These are phyloP conservation scores for Falco rusticolus DNA, from an alignment of 2,797 vertebrate genomes.

Conservation along the genomic window DNA sequence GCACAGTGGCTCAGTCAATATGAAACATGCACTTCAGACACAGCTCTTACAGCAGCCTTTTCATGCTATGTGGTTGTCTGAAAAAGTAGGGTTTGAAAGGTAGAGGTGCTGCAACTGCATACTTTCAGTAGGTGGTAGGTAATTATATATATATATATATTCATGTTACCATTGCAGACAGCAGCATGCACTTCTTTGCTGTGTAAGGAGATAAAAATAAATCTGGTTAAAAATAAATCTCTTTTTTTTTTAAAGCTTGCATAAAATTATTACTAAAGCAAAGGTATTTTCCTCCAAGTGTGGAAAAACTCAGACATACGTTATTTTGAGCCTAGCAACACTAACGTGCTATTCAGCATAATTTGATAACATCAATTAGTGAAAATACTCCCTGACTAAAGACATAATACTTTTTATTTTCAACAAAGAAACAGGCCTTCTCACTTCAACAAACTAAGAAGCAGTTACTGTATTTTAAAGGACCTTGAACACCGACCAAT, in stretches of 20 bases:
- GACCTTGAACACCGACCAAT: not conserved
- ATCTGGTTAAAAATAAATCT: not conserved
- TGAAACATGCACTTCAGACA: not conserved
- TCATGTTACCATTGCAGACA: not conserved
- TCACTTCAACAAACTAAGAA: not conserved
- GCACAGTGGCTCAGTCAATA: not conserved
- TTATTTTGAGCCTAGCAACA: not conserved
- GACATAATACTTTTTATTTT: not conserved
- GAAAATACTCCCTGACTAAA: not conserved
- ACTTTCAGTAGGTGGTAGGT: not conserved
- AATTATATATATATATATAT: not conserved
- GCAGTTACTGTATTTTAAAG: conserved; percentile 22
- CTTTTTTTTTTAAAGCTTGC: not conserved
- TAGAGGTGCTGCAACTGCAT: not conserved
- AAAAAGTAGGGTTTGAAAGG: not conserved
- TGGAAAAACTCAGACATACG: not conserved
- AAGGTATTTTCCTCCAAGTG: conserved; percentile 12
- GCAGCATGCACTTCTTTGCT: not conserved
- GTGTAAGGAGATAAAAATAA: not conserved
- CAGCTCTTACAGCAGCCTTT: not conserved
- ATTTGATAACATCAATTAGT: not conserved
- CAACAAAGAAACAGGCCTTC: not conserved
- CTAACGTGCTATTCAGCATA: not conserved
- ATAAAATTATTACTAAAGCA: not conserved
- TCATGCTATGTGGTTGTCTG: not conserved